Evolutionary conservation across 2,797 vertebrate species (phyloP), one percentile per base, ranked within the genome.

Genomic region (Xenops minutus): DNA sequence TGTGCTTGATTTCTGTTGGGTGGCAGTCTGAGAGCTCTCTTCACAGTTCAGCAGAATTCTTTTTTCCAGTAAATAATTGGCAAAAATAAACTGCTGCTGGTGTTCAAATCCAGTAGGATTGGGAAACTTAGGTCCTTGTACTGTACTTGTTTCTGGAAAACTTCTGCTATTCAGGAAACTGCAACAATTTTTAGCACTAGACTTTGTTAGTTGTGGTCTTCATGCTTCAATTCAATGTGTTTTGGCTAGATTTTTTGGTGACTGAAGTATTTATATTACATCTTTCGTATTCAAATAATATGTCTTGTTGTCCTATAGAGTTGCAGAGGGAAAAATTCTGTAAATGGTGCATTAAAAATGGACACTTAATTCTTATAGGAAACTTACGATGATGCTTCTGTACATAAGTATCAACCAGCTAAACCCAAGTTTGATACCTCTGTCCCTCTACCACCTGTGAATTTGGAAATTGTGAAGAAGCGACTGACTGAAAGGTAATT

Each of bases 381-480:
- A 89, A 37, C 63, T 62, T 55, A 61, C 2, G 73, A 76, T 10
- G 87, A 92, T 72, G 54, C 68, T 72, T 83, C 82, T 8, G 12
- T 63, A n/a, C 27, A 1, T 43, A 81, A 89, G 43, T 91, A 78
- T 43, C 92, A 51, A 16, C 55, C 61, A 51, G 6, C 77, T 64
- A 99, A 98, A 92, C 98, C 95, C 77, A 97, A 61, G 64, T 91
- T 97, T 80, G 88, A 97, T 64, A 93, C 98, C 69, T 98, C 98
- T 46, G 95, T 98, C 96, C 98, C 98, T 39, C 97, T 98, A 15
- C 98, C 98, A 59, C 85, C 97, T 18, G 89, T 99, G 91, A 98
- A 91, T 88, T 88, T 99, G 59, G 98, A 98, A 96, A 96, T 98
- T 81, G 97, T 99, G 85, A 99, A 98, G 97, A 99, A 98, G 93